Evolutionary conservation across 2,113 vertebrate genomes (phyloP), one percentile per base, ranked within the genome.

Genomic region (Pyxicephalus adspersus): DNA sequence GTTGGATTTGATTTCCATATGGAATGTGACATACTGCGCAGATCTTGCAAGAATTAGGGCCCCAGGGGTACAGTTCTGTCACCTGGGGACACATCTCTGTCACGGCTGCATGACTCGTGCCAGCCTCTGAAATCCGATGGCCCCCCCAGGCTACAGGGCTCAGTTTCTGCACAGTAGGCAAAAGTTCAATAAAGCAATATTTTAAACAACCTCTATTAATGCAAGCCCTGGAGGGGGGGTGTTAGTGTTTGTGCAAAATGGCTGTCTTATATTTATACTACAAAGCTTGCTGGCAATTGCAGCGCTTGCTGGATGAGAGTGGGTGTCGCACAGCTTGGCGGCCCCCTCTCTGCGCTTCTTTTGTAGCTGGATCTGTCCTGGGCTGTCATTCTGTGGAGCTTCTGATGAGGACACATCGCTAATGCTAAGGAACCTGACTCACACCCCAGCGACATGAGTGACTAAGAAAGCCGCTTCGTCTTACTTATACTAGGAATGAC

Each of bases 171-270:
- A 29, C 61, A 55, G 61, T 77, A 64, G 61, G 75, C 60, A 65
- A 19, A 65, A 77, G 38, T 64, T 64, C 61, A 77, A 77, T 77
- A 77, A 64, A 54, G 34, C 51, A 65, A 77, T 77, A 65, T 65
- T 55, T 65, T 64, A 64, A 63, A 51, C 34, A 26, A 34, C 38
- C 18, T 26, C 74, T 63, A 64, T 76, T 63, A 76, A 63, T 51
- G 23, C 58, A 4, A 38, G 23, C 74, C 74, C 74, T 50, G 38
- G 60, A n/a, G 74, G 74, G 74, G 31, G 61, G 61, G 55, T 52
- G 26, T 4, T 28, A 28, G 74, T n/a, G 50, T 77, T 50, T 66
- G 50, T 55, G 31, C 50, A 77, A 26, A 34, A n/a, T 58, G 77
- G 20, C 64, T 22, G 60, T 26, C 25, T 65, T 29, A 20, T 77